Conservation (phyloP, 2,113 vertebrate genomes). For the Petromus typicus region DNA sequence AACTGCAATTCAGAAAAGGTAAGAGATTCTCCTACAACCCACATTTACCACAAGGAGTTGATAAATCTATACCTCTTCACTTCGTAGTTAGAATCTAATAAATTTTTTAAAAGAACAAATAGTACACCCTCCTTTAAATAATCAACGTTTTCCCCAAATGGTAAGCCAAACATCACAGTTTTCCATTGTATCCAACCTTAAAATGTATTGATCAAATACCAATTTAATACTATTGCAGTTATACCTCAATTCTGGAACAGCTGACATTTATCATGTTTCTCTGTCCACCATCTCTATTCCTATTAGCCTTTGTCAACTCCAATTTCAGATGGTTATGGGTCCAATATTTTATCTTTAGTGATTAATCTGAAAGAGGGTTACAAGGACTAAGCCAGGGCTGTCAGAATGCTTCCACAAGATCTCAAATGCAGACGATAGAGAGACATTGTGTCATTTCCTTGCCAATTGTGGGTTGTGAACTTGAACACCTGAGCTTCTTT, state of each 20-base stretch:
- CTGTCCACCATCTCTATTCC: neutral
- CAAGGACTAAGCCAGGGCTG: neutral
- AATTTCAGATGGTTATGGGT: neutral
- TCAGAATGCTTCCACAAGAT: neutral
- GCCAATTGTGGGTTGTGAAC: neutral
- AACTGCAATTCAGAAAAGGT: neutral
- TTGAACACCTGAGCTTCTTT: neutral
- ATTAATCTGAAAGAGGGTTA: neutral
- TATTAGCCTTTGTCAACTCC: neutral
- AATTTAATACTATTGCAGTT: neutral
- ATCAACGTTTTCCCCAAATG: neutral
- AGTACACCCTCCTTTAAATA: neutral
- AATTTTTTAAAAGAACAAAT: neutral
- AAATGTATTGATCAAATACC: slow-evolving; percentile 21
- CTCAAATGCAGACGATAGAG: neutral
- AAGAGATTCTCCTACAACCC: neutral
- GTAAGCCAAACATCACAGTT: slow-evolving; percentile 34
- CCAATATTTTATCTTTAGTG: neutral
- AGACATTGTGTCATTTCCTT: neutral
- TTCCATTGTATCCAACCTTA: slow-evolving; percentile 23
- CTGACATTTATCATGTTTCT: neutral
- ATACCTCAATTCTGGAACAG: neutral
- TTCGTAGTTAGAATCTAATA: slow-evolving; percentile 27
- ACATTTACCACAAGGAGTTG: neutral
- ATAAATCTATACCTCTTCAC: neutral